Base-by-base conservation (phyloP, 2,888 invertebrate species). In the Epistrophe eligans region DNA sequence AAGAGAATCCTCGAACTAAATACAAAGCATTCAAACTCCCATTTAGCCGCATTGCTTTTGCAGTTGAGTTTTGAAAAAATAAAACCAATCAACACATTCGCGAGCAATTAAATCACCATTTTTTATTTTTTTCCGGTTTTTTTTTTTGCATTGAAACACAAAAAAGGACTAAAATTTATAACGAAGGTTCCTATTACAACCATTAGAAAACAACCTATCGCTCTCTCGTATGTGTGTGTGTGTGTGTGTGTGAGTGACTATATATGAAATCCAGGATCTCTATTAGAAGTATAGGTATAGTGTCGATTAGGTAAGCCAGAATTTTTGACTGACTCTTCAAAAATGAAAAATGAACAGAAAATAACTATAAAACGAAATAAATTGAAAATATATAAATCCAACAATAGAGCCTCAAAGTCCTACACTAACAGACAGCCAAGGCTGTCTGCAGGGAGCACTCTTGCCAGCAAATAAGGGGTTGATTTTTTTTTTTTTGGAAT, bases 61-160 rank as follows among this genome's bases (percentile, higher is more conserved):
- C 43, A 45, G 28, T 48, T 17, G n/a, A 66, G 32, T 66, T 66
- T 64, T 3, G n/a, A 15, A 73, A 62, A 80, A 72, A 77, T 38
- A 70, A 70, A 70, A 64, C 77, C 85, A 85, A 85, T 85, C 81
- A 85, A 82, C 85, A 85, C 81, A 85, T 74, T 81, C 82, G 81
- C 77, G 84, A 73, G 72, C 85, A 85, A 85, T 85, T 85, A 74
- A 85, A 85, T 81, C 85, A 71, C 73, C 73, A 79, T 74, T 83
- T 79, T 60, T 43, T 35, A 8, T 8, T 9, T 35, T 35, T 35
- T 43, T 43, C 3, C 3, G 24, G 24, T 24, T 24, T 24, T 24
- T 62, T n/a, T 62, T 15, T 24, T 43, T 19, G 8, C 60, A 35
- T 17, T 4, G n/a, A 55, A 55, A 35, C 6, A 40, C 3, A 40